Conservation (phyloP, 2,113 vertebrate species). For the Condylura cristata region DNA sequence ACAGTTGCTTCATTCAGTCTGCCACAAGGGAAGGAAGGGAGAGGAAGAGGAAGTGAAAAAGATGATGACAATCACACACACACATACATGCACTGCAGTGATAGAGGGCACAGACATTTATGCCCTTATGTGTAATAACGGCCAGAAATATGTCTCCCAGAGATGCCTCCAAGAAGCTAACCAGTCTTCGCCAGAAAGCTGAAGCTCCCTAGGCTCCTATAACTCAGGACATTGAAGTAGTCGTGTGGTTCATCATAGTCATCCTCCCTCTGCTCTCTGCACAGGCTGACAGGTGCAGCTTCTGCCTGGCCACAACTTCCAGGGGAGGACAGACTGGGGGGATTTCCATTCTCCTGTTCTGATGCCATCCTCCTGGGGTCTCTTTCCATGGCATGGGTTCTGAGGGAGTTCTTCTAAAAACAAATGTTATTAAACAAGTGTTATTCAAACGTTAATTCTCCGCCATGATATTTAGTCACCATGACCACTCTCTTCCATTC, state of each 20-base stretch:
- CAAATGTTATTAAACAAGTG: not conserved
- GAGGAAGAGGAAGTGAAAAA: not conserved
- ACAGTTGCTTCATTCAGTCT: not conserved
- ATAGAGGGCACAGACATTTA: too few relatives aligned
- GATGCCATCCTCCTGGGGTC: fast-evolving
- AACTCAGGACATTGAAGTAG: slow-evolving; percentile 77
- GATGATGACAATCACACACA: not conserved
- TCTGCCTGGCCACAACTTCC: not conserved
- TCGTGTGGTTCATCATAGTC: not conserved
- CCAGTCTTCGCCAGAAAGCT: not conserved
- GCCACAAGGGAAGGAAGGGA: not conserved
- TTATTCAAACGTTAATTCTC: not conserved
- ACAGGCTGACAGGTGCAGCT: not conserved
- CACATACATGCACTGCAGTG: not conserved
- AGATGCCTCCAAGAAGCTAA: not conserved
- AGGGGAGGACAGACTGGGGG: fast-evolving
- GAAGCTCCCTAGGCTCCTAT: slow-evolving; percentile 66
- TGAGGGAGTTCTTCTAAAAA: slow-evolving; percentile 52
- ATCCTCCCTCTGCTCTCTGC: not conserved
- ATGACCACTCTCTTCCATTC: not conserved
- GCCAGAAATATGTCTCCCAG: not conserved
- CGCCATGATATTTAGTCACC: not conserved
- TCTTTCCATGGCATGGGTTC: not conserved
- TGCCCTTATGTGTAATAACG: not conserved
- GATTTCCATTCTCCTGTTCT: not conserved